These are phyloP conservation scores for Mercenaria mercenaria DNA, from an alignment of 1,140 invertebrate species.

Conservation along the genomic window DNA sequence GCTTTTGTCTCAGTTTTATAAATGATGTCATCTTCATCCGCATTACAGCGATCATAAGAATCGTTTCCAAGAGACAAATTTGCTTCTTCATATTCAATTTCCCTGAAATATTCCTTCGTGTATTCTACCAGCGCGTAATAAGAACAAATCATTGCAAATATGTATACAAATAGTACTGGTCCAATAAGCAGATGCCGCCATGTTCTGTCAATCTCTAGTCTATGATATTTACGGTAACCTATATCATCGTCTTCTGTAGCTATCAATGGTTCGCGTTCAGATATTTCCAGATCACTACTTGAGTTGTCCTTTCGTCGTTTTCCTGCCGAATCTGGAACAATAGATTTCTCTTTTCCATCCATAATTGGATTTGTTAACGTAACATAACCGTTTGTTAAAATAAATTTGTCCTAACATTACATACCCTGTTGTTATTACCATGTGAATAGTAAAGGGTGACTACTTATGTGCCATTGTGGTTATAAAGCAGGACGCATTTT, in stretches of 20 bases:
- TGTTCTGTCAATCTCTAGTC: conserved; percentile 15
- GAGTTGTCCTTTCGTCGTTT: neutral
- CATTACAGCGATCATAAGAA: conserved; percentile 4
- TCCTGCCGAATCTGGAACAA: neutral
- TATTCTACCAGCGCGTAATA: conserved; percentile 37
- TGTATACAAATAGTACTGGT: conserved; percentile 32
- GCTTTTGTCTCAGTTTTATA: conserved; percentile 25
- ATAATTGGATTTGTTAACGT: too few relatives aligned
- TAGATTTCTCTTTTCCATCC: too few relatives aligned
- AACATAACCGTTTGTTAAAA: too few relatives aligned
- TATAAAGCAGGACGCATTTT: too few relatives aligned
- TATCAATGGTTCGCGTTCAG: conserved; percentile 1
- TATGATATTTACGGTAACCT: conserved; percentile 11
- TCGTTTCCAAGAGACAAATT: conserved; percentile 14
- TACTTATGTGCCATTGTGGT: too few relatives aligned
- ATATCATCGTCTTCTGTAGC: neutral
- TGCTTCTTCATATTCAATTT: conserved; percentile 20
- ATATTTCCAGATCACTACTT: neutral
- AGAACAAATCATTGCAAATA: conserved; percentile 13
- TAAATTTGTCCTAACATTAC: too few relatives aligned
- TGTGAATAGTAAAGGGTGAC: too few relatives aligned
- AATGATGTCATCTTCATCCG: conserved; percentile 3
- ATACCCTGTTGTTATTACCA: too few relatives aligned
- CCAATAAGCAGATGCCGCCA: conserved; percentile 38
- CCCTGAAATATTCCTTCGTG: conserved; percentile 19